phyloP scores from a whole-genome alignment of 2,797 vertebrate species.

The Arnoldichthys spilopterus region DNA sequence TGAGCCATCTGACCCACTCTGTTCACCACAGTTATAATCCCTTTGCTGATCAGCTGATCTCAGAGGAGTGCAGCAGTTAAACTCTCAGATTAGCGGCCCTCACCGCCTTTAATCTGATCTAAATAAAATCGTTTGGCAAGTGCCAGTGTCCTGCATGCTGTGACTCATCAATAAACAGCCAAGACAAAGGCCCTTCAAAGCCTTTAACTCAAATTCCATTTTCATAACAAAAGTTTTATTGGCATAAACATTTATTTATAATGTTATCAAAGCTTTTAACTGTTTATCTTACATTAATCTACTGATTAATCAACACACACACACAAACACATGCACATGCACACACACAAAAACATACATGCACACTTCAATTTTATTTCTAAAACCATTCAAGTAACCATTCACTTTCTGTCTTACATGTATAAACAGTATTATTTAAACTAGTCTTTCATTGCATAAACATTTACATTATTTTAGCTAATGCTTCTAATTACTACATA shows the following conservation, averaged over 20 bases:
- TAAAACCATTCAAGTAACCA: no score
- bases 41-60: constrained; percentile 47
- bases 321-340: background rate
- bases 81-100: constrained; percentile 45
- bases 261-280: no score
- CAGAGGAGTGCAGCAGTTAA: constrained; percentile 46
- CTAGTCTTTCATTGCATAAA: no score
- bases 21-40: constrained; percentile 40
- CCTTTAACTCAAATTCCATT: no score
- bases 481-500: no score
- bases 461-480: no score
- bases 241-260: no score
- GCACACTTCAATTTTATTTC: background rate
- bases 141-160: background rate
- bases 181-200: constrained; percentile 19
- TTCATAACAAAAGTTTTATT: no score
- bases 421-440: no score
- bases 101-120: constrained; percentile 52
- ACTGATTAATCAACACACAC: background rate
- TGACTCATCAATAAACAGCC: constrained; percentile 39
- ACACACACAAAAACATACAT: background rate
- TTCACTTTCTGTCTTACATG: no score
- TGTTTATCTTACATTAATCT: no score
- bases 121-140: constrained; percentile 53
- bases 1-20: constrained; percentile 39